phyloP scores from a whole-genome alignment of 2,797 vertebrate genomes.

The Pipistrellus nathusii region DNA sequence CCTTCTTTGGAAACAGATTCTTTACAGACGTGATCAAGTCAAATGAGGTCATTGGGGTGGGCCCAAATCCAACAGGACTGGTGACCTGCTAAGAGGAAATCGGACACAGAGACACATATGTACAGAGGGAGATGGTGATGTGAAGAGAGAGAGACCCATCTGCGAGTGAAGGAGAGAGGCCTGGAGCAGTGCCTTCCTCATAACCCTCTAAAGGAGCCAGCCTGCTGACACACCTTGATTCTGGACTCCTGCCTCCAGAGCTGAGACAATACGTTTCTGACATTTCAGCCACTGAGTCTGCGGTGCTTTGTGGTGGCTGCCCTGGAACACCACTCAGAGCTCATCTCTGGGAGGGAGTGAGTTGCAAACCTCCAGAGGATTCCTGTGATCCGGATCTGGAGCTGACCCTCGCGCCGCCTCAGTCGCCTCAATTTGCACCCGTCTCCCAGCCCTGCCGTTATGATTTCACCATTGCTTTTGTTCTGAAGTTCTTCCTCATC shows the following conservation, averaged over 20 bases:
- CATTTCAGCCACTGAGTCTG: neutral
- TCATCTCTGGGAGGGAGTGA: neutral
- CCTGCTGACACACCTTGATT: neutral
- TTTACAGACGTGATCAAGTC: neutral
- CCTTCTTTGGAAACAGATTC: neutral
- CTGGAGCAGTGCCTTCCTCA: neutral
- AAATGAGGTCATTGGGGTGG: neutral
- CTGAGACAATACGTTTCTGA: neutral
- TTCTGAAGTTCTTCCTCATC: neutral
- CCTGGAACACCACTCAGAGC: neutral
- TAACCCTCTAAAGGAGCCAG: neutral
- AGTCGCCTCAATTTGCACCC: neutral
- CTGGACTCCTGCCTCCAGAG: neutral
- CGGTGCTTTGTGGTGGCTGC: neutral
- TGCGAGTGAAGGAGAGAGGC: too few relatives aligned
- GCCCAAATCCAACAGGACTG: neutral
- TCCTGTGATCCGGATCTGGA: neutral
- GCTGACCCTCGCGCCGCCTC: neutral
- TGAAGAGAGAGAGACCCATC: neutral
- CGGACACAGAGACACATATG: neutral
- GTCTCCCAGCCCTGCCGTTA: accelerated
- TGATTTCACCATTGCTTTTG: neutral
- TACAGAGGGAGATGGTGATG: neutral
- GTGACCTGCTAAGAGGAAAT: neutral
- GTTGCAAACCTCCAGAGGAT: neutral